Base-by-base conservation (phyloP, 1,140 invertebrate species). In the Agraylea sexmaculata region DNA sequence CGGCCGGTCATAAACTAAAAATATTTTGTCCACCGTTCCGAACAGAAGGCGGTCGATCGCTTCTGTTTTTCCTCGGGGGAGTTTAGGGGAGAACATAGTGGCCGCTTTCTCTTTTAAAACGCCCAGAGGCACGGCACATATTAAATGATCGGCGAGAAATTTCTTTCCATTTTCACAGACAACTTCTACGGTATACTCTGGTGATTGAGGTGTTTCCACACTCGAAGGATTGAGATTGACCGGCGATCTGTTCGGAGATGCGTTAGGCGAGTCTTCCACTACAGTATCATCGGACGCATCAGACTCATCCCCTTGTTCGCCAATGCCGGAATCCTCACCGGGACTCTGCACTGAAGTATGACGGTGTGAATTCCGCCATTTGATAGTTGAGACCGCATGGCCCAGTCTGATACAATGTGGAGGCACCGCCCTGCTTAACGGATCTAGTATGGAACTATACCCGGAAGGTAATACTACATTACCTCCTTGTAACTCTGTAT, bases 1-100 rank as follows among this genome's bases (percentile, higher is more conserved):
- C 3, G 88, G 87, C 45, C 85, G 70, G 36, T 91, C 84, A 63
- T 93, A 96, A 60, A 88, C 82, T 42, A 97, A 66, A 62, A 83
- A 88, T 57, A 97, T 90, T 73, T 95, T 95, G 66, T 94, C 79
- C 15, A 95, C 87, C 20, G 85, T 81, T 40, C 88, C 88, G 71
- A 93, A 94, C 55, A 88, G 74, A 37, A 95, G 62, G 59, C 76
- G 73, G 30, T 88, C 71, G 52, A 95, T 86, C 2, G 88, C 78
- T 57, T 87, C 77, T 32, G 76, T 57, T 69, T 94, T 94, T 45
- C 80, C 77, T 29, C 78, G 70, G n/a, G 89, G 86, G 47, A 96
- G 66, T 17, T 71, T 56, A 7, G 92, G 92, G 38, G 78, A 69
- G 65, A 96, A 97, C 45, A 96, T 62, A 15, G 71, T 73, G 38